Evolutionary conservation across 2,888 invertebrate genomes (phyloP), one percentile per base, ranked within the genome.

Genomic region (Tetranychus piercei): DNA sequence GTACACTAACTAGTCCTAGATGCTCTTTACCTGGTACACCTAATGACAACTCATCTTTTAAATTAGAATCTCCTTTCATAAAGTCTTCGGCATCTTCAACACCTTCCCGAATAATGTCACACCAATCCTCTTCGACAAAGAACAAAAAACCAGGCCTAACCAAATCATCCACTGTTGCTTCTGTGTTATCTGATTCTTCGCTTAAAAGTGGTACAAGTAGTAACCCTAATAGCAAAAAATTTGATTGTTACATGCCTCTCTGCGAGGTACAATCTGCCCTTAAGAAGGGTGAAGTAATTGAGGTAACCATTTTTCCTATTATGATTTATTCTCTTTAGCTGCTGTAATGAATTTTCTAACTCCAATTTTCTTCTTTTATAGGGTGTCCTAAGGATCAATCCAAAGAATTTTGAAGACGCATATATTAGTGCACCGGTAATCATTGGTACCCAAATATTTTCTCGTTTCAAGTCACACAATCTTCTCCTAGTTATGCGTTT

Each of bases 381-480:
- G 85, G 92, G 91, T 72, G 84, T 86, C 74, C 82, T 96, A 72
- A 86, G 93, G 76, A 89, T 95, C 71, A 95, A 94, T 82, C 88
- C 89, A 0, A 90, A 88, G 81, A 90, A 89, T 82, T 88, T 86
- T 81, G 87, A 88, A 79, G 89, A 91, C 81, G 88, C 92, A 1
- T 96, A 91, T 83, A 86, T 95, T 8, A 86, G 87, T 69, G 86
- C 89, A 80, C 85, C 85, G 73, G 85, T 85, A 80, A 83, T 81
- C 55, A 55, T 55, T 76, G 80, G 79, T 78, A 77, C 76, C 76
- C 76, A 43, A 65, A 55, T 45, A 44, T 70, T 23, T 72, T 69
- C n/a, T 23, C 70, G 23, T 67, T 23, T 15, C 72, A 20, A 55
- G 55, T 55, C 55, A 55, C 55, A 55, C 55, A 55, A 55, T 55